These are phyloP conservation scores for Anableps anableps DNA, from an alignment of 2,797 vertebrate species.

Conservation along the genomic window DNA sequence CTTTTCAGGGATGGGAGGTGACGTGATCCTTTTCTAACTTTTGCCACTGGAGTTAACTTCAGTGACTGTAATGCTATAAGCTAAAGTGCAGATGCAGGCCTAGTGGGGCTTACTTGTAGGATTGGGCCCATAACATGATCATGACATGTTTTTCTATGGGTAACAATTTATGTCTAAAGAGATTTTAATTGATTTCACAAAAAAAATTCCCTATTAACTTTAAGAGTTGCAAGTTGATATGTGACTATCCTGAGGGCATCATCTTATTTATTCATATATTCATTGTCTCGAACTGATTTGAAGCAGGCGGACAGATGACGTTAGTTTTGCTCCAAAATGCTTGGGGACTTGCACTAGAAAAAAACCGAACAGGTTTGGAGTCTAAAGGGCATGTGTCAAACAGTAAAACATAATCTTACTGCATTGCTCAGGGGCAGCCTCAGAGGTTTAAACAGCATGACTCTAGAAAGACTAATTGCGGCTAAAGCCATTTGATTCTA, in stretches of 20 bases:
- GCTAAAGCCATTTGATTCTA: conserved; percentile 34
- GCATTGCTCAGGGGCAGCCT: not conserved
- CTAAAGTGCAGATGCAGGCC: too few species aligned
- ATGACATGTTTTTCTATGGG: too few species aligned
- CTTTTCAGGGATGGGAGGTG: too few species aligned
- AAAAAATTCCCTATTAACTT: not conserved
- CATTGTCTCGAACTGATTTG: not conserved
- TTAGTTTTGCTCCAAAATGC: too few species aligned
- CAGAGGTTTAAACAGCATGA: not conserved
- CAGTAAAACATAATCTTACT: not conserved
- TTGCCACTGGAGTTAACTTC: too few species aligned
- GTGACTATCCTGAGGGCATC: not conserved
- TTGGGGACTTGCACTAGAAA: too few species aligned
- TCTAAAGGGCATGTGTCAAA: not conserved
- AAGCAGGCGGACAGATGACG: too few species aligned
- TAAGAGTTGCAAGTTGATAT: not conserved
- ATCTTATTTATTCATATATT: not conserved
- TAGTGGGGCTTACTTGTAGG: too few species aligned
- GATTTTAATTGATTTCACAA: not conserved
- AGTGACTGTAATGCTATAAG: too few species aligned
- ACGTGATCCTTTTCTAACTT: too few species aligned
- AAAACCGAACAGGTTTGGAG: too few species aligned
- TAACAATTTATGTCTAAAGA: not conserved
- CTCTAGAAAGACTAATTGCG: conserved; percentile 5
- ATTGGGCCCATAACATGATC: too few species aligned